Evolutionary conservation across 2,888 invertebrate species (phyloP).

Genomic region (Drosophila anomalata): DNA sequence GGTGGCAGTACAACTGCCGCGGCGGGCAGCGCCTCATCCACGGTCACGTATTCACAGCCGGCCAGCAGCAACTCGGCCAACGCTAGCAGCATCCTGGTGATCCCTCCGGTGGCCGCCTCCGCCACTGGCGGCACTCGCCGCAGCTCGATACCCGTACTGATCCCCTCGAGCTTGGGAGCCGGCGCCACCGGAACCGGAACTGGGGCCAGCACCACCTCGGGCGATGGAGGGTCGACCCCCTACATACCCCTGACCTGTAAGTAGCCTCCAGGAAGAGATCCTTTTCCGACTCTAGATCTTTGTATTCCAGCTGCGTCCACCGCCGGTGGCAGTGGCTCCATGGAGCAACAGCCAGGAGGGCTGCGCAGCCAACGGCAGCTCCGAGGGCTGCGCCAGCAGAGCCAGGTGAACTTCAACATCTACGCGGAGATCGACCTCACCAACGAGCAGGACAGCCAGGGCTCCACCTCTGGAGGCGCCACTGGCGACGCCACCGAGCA

Average conservation of each 20-base stretch:
- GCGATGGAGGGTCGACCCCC: neutral
- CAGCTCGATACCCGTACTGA: conserved; percentile 73
- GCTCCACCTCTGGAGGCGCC: conserved; percentile 3
- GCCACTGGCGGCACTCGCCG: conserved; percentile 56
- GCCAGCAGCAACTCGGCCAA: neutral
- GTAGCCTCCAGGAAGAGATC: neutral
- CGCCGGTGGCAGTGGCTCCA: neutral
- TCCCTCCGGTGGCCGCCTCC: conserved; percentile 14
- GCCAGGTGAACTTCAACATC: conserved; percentile 57
- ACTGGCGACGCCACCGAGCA: neutral
- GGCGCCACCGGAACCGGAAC: neutral
- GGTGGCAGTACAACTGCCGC: conserved; percentile 3
- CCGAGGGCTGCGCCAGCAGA: conserved; percentile 42
- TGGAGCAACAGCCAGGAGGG: conserved; percentile 10
- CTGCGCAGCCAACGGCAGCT: conserved; percentile 42
- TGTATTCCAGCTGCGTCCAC: neutral
- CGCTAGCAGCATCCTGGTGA: conserved; percentile 1
- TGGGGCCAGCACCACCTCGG: neutral
- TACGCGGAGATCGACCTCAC: conserved; percentile 71
- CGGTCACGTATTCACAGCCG: neutral
- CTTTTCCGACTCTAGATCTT: neutral
- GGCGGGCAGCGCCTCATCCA: neutral
- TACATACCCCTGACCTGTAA: conserved; percentile 18
- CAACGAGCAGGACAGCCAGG: conserved; percentile 54
- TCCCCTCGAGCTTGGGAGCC: conserved; percentile 53